phyloP scores from a whole-genome alignment of 1,140 invertebrate species.

The Medauroidea extradentata region DNA sequence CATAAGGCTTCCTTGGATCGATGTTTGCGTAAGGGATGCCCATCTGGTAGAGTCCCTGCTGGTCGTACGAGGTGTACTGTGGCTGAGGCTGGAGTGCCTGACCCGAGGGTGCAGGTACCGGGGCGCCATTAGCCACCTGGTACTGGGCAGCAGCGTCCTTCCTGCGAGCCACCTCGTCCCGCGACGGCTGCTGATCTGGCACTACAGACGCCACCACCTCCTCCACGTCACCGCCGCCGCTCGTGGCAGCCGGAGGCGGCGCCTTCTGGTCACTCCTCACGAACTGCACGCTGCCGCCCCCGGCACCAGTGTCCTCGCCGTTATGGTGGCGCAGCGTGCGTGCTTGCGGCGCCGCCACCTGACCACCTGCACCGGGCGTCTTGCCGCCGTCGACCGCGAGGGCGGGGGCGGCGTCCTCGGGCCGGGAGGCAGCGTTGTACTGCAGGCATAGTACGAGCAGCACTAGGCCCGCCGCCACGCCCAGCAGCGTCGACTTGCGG shows the following conservation, averaged over 20 bases:
- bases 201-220: neutral
- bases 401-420: neutral
- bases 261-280: neutral
- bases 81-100: neutral
- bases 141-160: neutral
- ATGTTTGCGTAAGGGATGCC: constrained; percentile 17
- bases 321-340: neutral
- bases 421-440: constrained; percentile 24
- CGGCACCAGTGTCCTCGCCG: neutral
- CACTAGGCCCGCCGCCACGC: constrained; percentile 15
- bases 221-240: neutral
- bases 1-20: constrained; percentile 17
- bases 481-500: constrained; percentile 33
- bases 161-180: neutral
- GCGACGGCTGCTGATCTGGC: neutral
- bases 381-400: neutral
- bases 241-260: neutral
- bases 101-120: neutral
- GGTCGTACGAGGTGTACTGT: constrained; percentile 14
- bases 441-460: constrained; percentile 34
- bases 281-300: constrained; percentile 10
- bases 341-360: no score
- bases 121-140: neutral
- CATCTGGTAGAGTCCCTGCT: constrained; percentile 16
- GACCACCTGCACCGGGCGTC: neutral